Evolutionary conservation across 2,888 invertebrate genomes (phyloP).

Genomic region (Ametastegia equiseti): DNA sequence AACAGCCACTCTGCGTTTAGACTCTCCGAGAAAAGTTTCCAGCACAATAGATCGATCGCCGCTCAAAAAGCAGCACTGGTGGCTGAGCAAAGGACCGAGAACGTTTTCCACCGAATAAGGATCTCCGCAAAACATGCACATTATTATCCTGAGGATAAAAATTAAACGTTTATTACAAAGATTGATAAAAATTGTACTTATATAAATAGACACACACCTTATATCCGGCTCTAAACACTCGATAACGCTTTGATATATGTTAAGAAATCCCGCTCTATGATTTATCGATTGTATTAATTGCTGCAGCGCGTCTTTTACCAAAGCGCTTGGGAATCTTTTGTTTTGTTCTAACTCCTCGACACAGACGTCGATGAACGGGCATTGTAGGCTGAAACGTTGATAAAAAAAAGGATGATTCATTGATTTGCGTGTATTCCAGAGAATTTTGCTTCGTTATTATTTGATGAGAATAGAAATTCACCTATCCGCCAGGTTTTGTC

Average conservation of each 20-base stretch:
- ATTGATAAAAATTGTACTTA: not conserved
- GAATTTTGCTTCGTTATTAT: not conserved
- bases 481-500: constrained; percentile 93
- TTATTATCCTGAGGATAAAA: constrained; percentile 83
- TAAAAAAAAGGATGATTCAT: not conserved
- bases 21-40: constrained; percentile 94
- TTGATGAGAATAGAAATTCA: constrained; percentile 68
- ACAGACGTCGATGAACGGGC: constrained; percentile 90
- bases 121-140: constrained; percentile 98
- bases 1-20: constrained; percentile 93
- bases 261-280: constrained; percentile 86
- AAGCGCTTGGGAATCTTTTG: constrained; percentile 81
- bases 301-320: constrained; percentile 85
- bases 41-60: constrained; percentile 93
- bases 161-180: not conserved
- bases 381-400: constrained; percentile 82
- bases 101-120: constrained; percentile 94
- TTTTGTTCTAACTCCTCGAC: constrained; percentile 77
- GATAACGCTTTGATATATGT: constrained; percentile 85
- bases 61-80: constrained; percentile 91
- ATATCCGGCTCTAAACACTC: constrained; percentile 91
- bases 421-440: not conserved
- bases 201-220: constrained; percentile 80
- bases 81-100: constrained; percentile 90
- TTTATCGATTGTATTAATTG: constrained; percentile 87